Evolutionary conservation across 2,888 invertebrate genomes (phyloP).

Genomic region (Artemia sinica): DNA sequence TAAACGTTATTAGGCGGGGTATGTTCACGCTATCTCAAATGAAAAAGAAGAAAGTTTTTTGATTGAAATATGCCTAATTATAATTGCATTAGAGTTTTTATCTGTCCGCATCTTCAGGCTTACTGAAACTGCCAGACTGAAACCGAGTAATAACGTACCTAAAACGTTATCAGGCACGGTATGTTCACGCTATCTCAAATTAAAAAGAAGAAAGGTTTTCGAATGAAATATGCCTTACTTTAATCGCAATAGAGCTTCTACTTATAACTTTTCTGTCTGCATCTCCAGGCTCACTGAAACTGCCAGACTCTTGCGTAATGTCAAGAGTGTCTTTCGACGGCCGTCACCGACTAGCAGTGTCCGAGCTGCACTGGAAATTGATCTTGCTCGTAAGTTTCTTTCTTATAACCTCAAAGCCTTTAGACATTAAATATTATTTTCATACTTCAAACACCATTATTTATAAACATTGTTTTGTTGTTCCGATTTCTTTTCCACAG

Average conservation of each 20-base stretch:
- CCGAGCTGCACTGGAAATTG: conserved; percentile 66
- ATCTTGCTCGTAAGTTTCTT: conserved; percentile 72
- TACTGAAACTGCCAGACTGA: conserved; percentile 84
- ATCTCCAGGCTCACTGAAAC: conserved; percentile 84
- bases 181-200: no score
- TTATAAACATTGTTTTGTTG: background rate
- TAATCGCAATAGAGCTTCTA: no score
- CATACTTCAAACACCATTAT: background rate
- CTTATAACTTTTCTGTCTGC: background rate
- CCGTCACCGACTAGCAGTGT: conserved; percentile 35
- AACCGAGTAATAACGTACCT: no score
- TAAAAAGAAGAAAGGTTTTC: no score
- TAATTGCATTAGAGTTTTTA: no score
- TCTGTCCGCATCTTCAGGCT: conserved; percentile 47
- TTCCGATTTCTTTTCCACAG: background rate
- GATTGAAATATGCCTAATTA: no score
- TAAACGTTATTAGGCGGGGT: no score
- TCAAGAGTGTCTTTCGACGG: conserved; percentile 77
- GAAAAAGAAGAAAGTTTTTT: no score
- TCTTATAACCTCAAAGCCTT: conserved; percentile 11
- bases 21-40: no score
- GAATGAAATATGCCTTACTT: no score
- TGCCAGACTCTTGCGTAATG: conserved; percentile 82
- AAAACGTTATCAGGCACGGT: no score
- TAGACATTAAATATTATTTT: conserved; percentile 15